Conservation (phyloP, 2,888 invertebrate genomes). For the Cantharis flavilabris region DNA sequence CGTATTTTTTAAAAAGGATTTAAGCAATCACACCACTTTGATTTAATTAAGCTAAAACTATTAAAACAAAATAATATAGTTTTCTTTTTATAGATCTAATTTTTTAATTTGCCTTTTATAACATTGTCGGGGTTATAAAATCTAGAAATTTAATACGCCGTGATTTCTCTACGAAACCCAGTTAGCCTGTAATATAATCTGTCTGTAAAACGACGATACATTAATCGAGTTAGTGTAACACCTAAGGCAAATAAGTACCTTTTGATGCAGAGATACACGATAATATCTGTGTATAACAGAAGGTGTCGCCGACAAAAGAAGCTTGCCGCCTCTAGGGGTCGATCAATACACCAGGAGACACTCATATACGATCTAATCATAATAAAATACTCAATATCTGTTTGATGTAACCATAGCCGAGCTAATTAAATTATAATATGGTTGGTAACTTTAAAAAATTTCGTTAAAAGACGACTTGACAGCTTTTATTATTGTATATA, state of each 20-base stretch:
- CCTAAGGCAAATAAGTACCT: slow-evolving; percentile 11
- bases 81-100: too few species aligned
- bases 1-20: too few species aligned
- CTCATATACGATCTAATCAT: background rate
- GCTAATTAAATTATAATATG: background rate
- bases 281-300: slow-evolving; percentile 24
- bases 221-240: slow-evolving; percentile 11
- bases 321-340: slow-evolving; percentile 34
- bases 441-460: background rate
- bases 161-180: background rate
- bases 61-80: too few species aligned
- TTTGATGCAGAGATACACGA: slow-evolving; percentile 19
- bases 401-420: background rate
- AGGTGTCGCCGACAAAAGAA: slow-evolving; percentile 36
- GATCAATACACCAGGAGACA: slow-evolving; percentile 38
- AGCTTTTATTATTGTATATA: background rate
- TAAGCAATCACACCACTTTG: too few species aligned
- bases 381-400: background rate
- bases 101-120: background rate
- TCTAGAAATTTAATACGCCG: background rate
- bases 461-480: background rate
- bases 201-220: slow-evolving; percentile 4
- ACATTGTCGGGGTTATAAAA: background rate
- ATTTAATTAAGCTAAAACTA: too few species aligned
- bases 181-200: background rate